Base-by-base conservation (phyloP, 1,140 invertebrate species). In the Neodiprion virginianus region DNA sequence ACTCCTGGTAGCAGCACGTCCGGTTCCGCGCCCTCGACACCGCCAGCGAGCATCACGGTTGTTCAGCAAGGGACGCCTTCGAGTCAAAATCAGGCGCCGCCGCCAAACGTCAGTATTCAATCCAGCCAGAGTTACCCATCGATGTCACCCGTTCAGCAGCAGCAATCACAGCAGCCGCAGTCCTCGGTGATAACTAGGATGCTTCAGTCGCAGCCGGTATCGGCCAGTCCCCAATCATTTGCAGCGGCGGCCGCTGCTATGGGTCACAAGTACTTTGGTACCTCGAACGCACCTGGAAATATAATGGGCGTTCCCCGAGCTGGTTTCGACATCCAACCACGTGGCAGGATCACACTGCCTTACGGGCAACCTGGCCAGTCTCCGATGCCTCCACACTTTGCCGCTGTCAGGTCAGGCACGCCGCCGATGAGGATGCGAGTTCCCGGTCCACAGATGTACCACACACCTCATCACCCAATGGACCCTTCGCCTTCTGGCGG, bases 151-250 rank as follows among this genome's bases (percentile, higher is more conserved):
- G 80, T 9, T 76, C 84, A 67, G 82, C 82, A 17, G 78, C 82
- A 17, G 83, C 88, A 86, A 48, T 86, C 88, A 8, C 86, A 88
- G 8, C 86, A 89, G 78, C 85, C 89, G 1, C 90, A 91, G 69
- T 90, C 92, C 47, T 92, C 91, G 23, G 91, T 92, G 1, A 92
- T 93, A 17, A 93, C 91, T 1, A 88, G 91, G 67, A 92, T 93
- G 90, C 84, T 92, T 53, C 91, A 92, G 70, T 86, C 89, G 0
- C 89, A 91, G 53, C 86, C 90, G 17, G 84, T 88, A 0, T 82
- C 86, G 0, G 85, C 73, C 23, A 80, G 79, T 53, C 80, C 88
- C 11, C 88, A 89, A 48, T 88, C 86, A 1, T 89, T 89, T 67
- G 84, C 87, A 10, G 86, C 86, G 0, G 88, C 87, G 0, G 88